Evolutionary conservation across 1,140 invertebrate genomes (phyloP).

Genomic region (Aphis craccivora): DNA sequence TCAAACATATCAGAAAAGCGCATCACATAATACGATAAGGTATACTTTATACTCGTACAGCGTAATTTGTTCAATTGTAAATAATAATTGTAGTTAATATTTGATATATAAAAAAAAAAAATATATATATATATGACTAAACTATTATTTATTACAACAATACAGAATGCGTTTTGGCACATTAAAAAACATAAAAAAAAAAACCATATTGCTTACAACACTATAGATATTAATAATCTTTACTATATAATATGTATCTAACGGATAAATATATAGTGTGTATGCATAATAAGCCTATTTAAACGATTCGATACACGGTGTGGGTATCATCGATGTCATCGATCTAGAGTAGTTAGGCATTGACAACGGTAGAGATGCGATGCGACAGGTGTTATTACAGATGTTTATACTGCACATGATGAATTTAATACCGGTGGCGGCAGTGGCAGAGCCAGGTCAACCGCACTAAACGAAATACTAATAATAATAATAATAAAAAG

Average conservation of each 20-base stretch:
- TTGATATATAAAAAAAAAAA: too few relatives aligned
- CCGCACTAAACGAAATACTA: conserved; percentile 29
- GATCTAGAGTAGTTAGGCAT: conserved; percentile 24
- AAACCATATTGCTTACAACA: neutral
- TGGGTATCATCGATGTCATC: conserved; percentile 40
- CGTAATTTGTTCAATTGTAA: neutral
- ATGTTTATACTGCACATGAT: neutral
- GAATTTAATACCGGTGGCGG: neutral
- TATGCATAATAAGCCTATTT: neutral
- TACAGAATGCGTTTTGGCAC: neutral
- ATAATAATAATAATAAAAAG: neutral
- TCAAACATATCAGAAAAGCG: neutral
- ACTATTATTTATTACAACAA: neutral
- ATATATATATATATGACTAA: neutral
- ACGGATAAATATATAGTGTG: neutral
- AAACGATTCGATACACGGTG: conserved; percentile 15
- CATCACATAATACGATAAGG: too few relatives aligned
- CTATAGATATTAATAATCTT: neutral
- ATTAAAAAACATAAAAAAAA: neutral
- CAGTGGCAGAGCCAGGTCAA: neutral
- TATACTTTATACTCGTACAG: neutral
- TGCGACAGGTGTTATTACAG: conserved; percentile 44
- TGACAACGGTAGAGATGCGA: neutral
- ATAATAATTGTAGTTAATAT: neutral
- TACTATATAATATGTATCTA: neutral